Percentiles rank a stretch among this genome's conserved stretches.
These are phyloP conservation scores for Alexandromys oeconomus DNA, from an alignment of 2,797 vertebrate species.

Conservation along the genomic window DNA sequence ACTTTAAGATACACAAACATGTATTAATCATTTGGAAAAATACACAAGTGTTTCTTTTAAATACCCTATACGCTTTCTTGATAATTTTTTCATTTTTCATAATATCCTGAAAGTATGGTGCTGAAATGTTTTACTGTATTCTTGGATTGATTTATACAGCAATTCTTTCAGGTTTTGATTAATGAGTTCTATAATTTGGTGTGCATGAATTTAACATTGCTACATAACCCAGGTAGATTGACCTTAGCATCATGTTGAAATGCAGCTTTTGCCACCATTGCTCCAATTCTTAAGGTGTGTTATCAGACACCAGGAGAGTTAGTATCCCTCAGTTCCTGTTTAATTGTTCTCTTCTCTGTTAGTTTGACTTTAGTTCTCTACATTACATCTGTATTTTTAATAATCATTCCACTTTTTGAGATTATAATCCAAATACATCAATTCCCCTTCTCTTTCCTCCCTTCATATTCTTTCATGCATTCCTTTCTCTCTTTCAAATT, in stretches of 20 bases:
- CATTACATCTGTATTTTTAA: background rate
- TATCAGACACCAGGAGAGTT: background rate
- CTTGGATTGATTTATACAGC: background rate
- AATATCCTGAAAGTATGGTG: background rate
- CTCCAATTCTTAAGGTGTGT: background rate
- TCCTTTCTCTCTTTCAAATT: background rate
- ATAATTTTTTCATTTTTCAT: background rate
- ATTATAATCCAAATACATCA: background rate
- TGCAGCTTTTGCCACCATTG: background rate
- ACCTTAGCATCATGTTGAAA: background rate
- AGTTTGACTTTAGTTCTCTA: background rate
- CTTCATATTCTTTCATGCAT: background rate
- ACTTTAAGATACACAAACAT: rapidly evolving
- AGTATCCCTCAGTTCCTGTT: background rate
- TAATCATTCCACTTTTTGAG: background rate
- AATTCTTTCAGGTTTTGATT: background rate
- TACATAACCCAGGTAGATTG: background rate
- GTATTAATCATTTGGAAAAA: background rate
- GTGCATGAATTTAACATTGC: background rate
- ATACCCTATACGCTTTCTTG: background rate
- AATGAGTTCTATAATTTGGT: background rate
- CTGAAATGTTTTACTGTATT: background rate
- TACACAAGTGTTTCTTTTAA: background rate
- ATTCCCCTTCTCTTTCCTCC: background rate
- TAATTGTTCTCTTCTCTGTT: background rate